phyloP scores from a whole-genome alignment of 2,797 vertebrate species.

The Manis javanica region DNA sequence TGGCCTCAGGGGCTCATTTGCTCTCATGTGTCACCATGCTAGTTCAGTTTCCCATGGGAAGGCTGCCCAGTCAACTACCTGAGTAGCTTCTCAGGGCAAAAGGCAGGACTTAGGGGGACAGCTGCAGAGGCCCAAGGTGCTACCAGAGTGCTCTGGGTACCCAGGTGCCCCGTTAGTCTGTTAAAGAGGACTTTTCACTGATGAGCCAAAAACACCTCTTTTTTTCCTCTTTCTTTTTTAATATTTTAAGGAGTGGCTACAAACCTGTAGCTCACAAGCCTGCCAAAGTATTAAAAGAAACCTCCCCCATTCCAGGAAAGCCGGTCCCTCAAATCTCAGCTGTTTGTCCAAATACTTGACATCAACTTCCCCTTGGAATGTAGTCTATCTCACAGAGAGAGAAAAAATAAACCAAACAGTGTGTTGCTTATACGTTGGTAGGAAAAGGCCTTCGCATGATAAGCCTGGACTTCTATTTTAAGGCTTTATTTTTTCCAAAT shows the following conservation, averaged over 20 bases:
- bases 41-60: not conserved
- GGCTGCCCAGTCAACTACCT: not conserved
- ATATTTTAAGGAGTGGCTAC: not conserved
- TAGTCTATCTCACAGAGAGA: constrained; percentile 66
- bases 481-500: constrained; percentile 76
- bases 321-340: constrained; percentile 10
- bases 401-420: constrained; percentile 75
- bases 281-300: not conserved
- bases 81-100: not conserved
- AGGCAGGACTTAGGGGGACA: not conserved
- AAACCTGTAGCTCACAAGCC: not conserved
- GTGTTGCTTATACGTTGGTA: constrained; percentile 68
- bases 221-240: too few relatives aligned
- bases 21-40: too few relatives aligned
- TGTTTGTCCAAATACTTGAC: constrained; percentile 70
- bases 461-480: constrained; percentile 80
- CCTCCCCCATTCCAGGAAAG: not conserved
- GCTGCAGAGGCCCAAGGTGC: not conserved
- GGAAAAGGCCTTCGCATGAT: constrained; percentile 77
- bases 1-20: not conserved
- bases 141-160: accelerated
- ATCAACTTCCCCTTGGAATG: constrained; percentile 72
- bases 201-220: not conserved
- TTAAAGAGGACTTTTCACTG: not conserved
- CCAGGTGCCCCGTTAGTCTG: not conserved